Evolutionary conservation across 2,113 vertebrate genomes (phyloP), one percentile per base, ranked within the genome.

Genomic region (Arvicanthis niloticus): DNA sequence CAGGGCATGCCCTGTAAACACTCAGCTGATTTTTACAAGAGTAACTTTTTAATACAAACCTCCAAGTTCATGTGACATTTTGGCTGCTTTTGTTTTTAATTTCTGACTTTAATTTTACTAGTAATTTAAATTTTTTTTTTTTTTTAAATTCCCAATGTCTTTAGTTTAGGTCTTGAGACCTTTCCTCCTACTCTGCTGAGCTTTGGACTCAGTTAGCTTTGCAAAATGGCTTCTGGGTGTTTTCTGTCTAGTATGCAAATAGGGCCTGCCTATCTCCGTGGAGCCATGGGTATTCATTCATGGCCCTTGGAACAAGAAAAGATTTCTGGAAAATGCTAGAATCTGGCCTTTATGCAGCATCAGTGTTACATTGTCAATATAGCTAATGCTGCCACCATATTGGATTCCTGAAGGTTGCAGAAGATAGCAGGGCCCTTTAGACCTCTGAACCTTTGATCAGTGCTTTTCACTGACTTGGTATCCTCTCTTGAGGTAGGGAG

Each of bases 201-300:
- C 65, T n/a, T 12, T 22, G 72, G 11, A 80, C 24, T 81, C 60
- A 34, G 34, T 4, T 0, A 3, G 16, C 42, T 67, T n/a, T 8
- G n/a, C 12, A 8, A 8, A 1, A 2, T 45, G 65, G 7, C 72
- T 91, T 2, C 34, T 22, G 60, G 40, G 80, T 51, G 37, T 81
- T 94, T 97, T 53, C 68, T 80, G 62, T 88, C 80, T 62, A 65
- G 21, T 8, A 34, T 24, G 45, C 29, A 60, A 8, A 26, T 7
- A 4, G 1, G 1, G 34, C 31, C 29, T 48, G 21, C 7, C n/a
- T 48, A 3, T 76, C 34, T 65, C 29, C 5, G 1, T 17, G 10
- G 19, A 6, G 22, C 51, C 40, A 56, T 53, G 24, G 40, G n/a
- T 77, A 45, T 6, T 37, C 82, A 45, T 62, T 72, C 26, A 16